phyloP scores from a whole-genome alignment of 2,113 vertebrate species.

The Nothoprocta perdicaria region DNA sequence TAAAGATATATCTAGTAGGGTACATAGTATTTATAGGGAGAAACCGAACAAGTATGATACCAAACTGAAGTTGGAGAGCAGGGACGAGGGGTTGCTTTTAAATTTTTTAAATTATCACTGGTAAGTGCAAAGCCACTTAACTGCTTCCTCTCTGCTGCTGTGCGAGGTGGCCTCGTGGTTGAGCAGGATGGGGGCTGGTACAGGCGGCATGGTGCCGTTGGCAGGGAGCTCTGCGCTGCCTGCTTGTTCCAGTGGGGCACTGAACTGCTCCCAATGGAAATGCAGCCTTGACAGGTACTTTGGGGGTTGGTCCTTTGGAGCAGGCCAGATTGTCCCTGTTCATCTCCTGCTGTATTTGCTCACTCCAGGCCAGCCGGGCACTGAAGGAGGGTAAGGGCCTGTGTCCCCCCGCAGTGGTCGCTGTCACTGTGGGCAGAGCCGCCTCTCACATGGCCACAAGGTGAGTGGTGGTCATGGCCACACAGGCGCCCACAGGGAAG shows the following conservation, averaged over 20 bases:
- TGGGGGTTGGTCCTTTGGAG: no score
- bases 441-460: accelerated
- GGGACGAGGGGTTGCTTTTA: background rate
- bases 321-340: background rate
- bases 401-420: accelerated
- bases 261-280: background rate
- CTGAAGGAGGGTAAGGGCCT: background rate
- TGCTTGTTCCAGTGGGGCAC: background rate
- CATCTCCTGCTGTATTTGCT: accelerated
- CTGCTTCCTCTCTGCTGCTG: background rate
- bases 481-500: no score
- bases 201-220: accelerated
- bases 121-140: background rate
- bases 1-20: no score
- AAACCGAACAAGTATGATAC: background rate
- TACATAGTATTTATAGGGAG: background rate
- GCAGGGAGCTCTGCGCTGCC: background rate
- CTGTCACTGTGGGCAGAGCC: accelerated
- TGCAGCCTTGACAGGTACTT: background rate
- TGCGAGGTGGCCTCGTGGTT: background rate
- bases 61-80: background rate
- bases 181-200: background rate
- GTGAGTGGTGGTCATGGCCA: accelerated
- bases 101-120: background rate
- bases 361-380: background rate